Evolutionary conservation across 2,888 invertebrate species (phyloP), one percentile per base, ranked within the genome.

Genomic region (Gortyna flavago): DNA sequence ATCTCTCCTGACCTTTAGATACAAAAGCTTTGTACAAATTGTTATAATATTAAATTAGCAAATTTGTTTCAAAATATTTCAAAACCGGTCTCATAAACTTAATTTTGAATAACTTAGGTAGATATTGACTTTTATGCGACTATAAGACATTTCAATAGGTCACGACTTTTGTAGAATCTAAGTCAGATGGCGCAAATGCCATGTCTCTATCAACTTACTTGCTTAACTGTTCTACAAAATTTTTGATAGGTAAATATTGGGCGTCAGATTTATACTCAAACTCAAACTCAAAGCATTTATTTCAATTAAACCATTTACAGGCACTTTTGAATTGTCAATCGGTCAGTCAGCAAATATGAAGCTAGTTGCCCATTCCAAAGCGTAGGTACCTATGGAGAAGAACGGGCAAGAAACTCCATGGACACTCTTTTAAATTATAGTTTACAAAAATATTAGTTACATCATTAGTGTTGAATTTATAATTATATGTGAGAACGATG

Each of bases 1-100:
- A 81, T 81, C 75, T 70, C 61, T 44, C 57, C 62, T 84, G 87
- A 85, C 81, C 85, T 87, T 77, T 79, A 75, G 8, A 64, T 69
- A 69, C 54, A 51, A 70, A 29, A 67, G 81, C 62, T 72, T n/a
- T 66, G 44, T 57, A 82, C 13, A 72, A 80, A 80, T 35, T 64
- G 59, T 57, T 84, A 25, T 59, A 70, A 57, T 79, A 72, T 72
- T 38, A 65, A 38, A 35, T 65, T 35, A 51, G 41, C 44, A 65
- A 77, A 82, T 68, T 68, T 18, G 16, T 82, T 84, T 59, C 35
- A 59, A 84, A 73, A 73, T 70, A 64, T 72, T 32, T 35, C 54
- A 29, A 48, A 66, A 35, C 25, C 8, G 18, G 32, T 72, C 61
- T 74, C 41, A 1, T 67, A 32, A 69, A 80, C 11, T 54, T 74